A percentile compares a stretch with the other conserved stretches of the same genome.
phyloP scores from a whole-genome alignment of 2,113 vertebrate genomes.

The Pycnonotus jocosus region DNA sequence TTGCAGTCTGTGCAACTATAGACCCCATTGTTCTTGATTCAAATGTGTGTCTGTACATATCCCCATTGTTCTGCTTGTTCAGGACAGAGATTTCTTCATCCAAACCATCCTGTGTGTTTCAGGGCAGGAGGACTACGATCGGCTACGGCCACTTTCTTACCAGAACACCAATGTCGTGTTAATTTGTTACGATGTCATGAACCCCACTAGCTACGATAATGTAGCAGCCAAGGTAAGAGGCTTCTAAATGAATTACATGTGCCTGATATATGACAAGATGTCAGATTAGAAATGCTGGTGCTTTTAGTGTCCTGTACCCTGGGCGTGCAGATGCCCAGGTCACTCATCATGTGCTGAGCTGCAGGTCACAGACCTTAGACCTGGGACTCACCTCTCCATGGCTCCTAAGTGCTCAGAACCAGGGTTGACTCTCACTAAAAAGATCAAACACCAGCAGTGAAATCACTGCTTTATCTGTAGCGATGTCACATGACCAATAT shows the following conservation, averaged over 20 bases:
- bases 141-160: conserved; percentile 91
- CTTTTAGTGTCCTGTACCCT: not conserved
- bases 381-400: not conserved
- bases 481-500: rapidly evolving
- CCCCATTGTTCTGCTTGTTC: not conserved
- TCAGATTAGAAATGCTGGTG: not conserved
- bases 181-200: conserved; percentile 95
- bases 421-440: not conserved
- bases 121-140: conserved; percentile 97
- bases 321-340: not conserved
- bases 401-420: not conserved
- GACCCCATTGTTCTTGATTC: not conserved
- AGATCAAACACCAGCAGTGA: not conserved
- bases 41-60: not conserved
- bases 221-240: conserved; percentile 87
- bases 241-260: not conserved
- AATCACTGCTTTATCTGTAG: not conserved
- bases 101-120: not conserved
- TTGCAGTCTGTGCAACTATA: not conserved
- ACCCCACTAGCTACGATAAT: conserved; percentile 92
- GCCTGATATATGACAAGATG: not conserved
- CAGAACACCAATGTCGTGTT: conserved; percentile 86
- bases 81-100: not conserved
- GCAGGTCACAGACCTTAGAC: not conserved
- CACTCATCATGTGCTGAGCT: not conserved